Evolutionary conservation across 2,113 vertebrate species (phyloP).

Genomic region (Trochalopteron elliotii): DNA sequence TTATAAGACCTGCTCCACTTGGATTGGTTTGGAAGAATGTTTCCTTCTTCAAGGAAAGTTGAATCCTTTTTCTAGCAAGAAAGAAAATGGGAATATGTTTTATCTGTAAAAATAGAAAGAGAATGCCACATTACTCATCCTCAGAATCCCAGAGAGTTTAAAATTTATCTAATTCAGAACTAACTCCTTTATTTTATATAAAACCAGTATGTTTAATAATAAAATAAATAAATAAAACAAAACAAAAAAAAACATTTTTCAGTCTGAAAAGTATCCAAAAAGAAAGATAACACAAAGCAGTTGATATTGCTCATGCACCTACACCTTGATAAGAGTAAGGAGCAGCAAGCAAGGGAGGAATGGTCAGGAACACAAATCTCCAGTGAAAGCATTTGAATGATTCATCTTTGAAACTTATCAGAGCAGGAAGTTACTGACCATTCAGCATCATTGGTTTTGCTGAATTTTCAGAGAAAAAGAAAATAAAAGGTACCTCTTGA

Average conservation of each 20-base stretch:
- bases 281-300: neutral
- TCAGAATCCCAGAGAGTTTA: neutral
- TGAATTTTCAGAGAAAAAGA: neutral
- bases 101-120: neutral
- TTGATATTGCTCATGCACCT: neutral
- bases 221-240: neutral
- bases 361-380: neutral
- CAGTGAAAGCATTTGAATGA: neutral
- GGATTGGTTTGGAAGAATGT: neutral
- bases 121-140: neutral
- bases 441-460: neutral
- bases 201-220: neutral
- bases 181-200: neutral
- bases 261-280: neutral
- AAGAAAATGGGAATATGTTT: neutral
- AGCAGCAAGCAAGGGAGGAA: neutral
- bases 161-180: neutral
- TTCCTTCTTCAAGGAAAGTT: neutral
- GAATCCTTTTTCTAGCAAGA: neutral
- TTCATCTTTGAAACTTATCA: neutral
- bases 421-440: neutral
- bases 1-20: neutral
- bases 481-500: neutral
- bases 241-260: neutral
- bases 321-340: neutral